These are phyloP conservation scores for Thera obeliscata DNA, from an alignment of 2,888 invertebrate genomes.

Conservation along the genomic window DNA sequence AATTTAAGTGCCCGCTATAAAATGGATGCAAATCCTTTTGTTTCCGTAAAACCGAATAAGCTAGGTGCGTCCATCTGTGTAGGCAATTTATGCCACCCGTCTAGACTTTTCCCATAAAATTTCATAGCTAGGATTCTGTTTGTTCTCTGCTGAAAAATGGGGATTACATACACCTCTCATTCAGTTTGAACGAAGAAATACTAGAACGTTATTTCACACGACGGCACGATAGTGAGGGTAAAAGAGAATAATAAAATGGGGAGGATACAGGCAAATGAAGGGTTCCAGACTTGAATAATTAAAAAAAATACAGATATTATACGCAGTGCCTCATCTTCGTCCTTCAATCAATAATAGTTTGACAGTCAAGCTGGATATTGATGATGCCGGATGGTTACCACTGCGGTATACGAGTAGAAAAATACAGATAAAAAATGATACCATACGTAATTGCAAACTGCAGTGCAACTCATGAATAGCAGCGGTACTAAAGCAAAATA, in stretches of 20 bases:
- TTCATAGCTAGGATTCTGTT: slow-evolving; percentile 44
- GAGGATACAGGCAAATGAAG: too few species aligned
- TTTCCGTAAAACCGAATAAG: slow-evolving; percentile 25
- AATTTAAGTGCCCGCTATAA: slow-evolving; percentile 17
- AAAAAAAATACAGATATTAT: too few species aligned
- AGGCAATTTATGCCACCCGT: slow-evolving; percentile 46
- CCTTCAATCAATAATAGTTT: not conserved
- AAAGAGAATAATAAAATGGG: too few species aligned
- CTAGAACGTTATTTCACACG: not conserved
- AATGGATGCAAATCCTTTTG: slow-evolving; percentile 24
- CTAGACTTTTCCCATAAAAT: slow-evolving; percentile 52
- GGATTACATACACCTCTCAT: slow-evolving; percentile 18
- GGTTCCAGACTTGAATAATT: too few species aligned
- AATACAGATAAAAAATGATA: not conserved
- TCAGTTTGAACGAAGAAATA: slow-evolving; percentile 18
- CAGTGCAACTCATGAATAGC: slow-evolving; percentile 27
- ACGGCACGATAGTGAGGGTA: not conserved
- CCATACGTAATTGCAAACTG: slow-evolving; percentile 18
- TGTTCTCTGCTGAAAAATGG: slow-evolving; percentile 38
- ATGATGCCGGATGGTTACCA: not conserved
- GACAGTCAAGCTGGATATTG: not conserved
- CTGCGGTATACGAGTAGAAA: not conserved
- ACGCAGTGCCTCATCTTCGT: too few species aligned
- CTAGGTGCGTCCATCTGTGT: slow-evolving; percentile 24
- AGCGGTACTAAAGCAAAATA: slow-evolving; percentile 48